Evolutionary conservation across 2,888 invertebrate species (phyloP).

Genomic region (Bellardia bayeri): DNA sequence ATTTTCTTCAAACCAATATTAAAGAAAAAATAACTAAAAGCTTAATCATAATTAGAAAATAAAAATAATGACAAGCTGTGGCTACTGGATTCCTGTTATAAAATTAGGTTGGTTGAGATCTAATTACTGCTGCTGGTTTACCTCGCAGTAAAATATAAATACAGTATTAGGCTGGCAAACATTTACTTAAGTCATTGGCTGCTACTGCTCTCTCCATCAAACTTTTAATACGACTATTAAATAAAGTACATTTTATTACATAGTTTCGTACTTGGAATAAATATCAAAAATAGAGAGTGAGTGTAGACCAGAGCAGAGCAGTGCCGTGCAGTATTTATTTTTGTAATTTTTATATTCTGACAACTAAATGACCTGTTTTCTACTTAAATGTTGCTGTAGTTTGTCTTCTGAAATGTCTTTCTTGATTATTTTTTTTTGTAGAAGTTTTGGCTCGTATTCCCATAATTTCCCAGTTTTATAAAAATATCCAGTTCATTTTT

Average conservation of each 20-base stretch:
- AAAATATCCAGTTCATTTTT: slow-evolving; percentile 55
- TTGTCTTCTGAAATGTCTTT: slow-evolving; percentile 3
- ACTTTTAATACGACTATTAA: neutral
- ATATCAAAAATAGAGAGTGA: slow-evolving; percentile 16
- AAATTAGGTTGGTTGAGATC: slow-evolving; percentile 18
- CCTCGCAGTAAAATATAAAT: neutral
- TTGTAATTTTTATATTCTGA: slow-evolving; percentile 32
- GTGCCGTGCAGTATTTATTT: slow-evolving; percentile 32
- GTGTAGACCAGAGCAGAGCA: neutral
- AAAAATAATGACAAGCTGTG: slow-evolving; percentile 14
- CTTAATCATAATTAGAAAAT: slow-evolving; percentile 19
- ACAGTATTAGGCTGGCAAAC: neutral
- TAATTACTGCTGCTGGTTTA: neutral
- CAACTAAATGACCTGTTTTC: slow-evolving; percentile 60
- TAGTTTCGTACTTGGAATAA: neutral
- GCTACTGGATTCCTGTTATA: slow-evolving; percentile 8
- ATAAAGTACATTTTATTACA: slow-evolving; percentile 40
- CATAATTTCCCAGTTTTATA: slow-evolving; percentile 48
- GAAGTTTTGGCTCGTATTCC: slow-evolving; percentile 53
- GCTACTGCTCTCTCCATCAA: neutral
- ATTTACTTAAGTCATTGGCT: slow-evolving; percentile 15
- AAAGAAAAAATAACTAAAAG: slow-evolving; percentile 19
- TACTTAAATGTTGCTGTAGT: slow-evolving; percentile 13
- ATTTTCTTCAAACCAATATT: neutral
- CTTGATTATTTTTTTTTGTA: neutral